These are phyloP conservation scores for Anthrax anthrax DNA, from an alignment of 2,888 invertebrate species.

Conservation along the genomic window DNA sequence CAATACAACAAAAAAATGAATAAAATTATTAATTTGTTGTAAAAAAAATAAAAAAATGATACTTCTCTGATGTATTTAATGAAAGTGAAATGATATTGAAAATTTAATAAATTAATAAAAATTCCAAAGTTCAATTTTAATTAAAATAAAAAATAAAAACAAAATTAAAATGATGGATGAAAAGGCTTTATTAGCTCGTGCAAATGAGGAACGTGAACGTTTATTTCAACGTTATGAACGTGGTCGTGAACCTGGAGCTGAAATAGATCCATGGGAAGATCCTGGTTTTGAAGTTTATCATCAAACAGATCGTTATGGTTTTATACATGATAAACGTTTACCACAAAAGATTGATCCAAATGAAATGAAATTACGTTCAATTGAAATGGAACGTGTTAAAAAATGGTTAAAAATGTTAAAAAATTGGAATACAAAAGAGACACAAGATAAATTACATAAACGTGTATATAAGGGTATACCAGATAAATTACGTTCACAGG, in stretches of 20 bases:
- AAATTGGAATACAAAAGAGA: conserved; percentile 56
- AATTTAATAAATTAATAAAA: no score
- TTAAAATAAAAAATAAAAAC: neutral
- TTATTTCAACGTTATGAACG: conserved; percentile 79
- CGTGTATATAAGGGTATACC: conserved; percentile 92
- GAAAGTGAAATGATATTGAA: no score
- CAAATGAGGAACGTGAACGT: conserved; percentile 75
- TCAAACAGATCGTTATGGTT: conserved; percentile 82
- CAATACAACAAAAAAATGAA: neutral
- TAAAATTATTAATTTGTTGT: neutral
- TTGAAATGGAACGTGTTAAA: conserved; percentile 73
- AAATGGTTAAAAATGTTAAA: conserved; percentile 92
- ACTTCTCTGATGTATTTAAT: no score
- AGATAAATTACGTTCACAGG: conserved; percentile 63
- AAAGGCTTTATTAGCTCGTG: conserved; percentile 66
- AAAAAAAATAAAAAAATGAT: no score
- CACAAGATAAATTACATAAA: conserved; percentile 58
- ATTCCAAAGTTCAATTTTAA: no score
- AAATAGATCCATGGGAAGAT: conserved; percentile 94
- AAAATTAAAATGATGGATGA: conserved; percentile 28
- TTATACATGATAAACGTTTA: conserved; percentile 75
- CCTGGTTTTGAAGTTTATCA: conserved; percentile 82
- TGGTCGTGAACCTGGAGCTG: conserved; percentile 68
- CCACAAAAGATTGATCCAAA: conserved; percentile 55
- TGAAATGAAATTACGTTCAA: conserved; percentile 54